A percentile compares a stretch with the other conserved stretches of the same genome.
Evolutionary conservation across 1,140 invertebrate species (phyloP).

Genomic region (Pectinophora gossypiella): DNA sequence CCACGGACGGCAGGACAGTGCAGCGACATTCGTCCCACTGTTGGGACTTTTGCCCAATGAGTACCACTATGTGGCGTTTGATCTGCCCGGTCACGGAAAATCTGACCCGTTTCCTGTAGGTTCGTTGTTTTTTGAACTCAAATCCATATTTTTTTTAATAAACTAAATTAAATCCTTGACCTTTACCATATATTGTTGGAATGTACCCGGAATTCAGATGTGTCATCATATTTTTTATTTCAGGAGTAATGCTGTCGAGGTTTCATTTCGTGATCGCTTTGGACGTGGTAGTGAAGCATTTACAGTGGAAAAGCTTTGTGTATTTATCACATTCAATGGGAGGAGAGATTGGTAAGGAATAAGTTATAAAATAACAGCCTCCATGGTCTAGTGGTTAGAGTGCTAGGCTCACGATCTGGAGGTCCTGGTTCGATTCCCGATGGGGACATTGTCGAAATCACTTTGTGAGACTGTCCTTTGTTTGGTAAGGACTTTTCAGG

Average conservation of each 20-base stretch:
- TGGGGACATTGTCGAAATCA: too few relatives aligned
- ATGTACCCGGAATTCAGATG: too few relatives aligned
- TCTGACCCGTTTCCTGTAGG: slow-evolving; percentile 77
- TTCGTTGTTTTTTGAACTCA: background rate
- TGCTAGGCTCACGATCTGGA: too few relatives aligned
- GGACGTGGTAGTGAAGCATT: slow-evolving; percentile 27
- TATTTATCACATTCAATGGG: slow-evolving; percentile 29
- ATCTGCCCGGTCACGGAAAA: slow-evolving; percentile 83
- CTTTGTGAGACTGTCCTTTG: too few relatives aligned
- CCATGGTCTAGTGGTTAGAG: too few relatives aligned
- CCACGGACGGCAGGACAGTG: slow-evolving; percentile 82
- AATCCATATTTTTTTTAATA: too few relatives aligned
- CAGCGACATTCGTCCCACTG: slow-evolving; percentile 79
- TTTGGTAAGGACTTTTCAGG: too few relatives aligned
- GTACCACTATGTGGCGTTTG: slow-evolving; percentile 79
- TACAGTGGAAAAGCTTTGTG: slow-evolving; percentile 35
- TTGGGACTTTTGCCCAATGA: slow-evolving; percentile 74
- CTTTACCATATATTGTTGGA: too few relatives aligned
- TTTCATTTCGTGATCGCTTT: slow-evolving; percentile 28
- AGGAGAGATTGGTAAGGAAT: background rate
- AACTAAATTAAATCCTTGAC: too few relatives aligned
- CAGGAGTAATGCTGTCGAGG: slow-evolving; percentile 28
- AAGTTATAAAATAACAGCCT: too few relatives aligned
- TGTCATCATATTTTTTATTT: background rate
- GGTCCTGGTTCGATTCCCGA: too few relatives aligned